Conservation (phyloP, 2,797 vertebrate genomes). For the Poeciliopsis infans region DNA sequence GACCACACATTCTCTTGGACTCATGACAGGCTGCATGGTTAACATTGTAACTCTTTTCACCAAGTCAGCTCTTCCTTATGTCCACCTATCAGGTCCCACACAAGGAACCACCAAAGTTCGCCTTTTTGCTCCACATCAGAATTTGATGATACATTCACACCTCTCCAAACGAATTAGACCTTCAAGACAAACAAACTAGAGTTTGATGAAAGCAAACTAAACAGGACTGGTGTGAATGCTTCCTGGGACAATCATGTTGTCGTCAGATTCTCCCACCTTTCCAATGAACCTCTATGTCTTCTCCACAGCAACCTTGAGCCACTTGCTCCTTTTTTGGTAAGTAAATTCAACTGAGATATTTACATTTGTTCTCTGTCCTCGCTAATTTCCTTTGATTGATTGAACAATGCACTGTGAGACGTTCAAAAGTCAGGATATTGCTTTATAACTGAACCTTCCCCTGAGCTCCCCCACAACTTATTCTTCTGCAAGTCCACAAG, state of each 20-base stretch:
- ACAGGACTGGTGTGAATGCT: too few relatives aligned
- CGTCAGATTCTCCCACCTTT: background rate
- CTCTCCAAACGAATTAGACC: too few relatives aligned
- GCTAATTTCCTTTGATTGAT: background rate
- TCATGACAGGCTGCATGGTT: background rate
- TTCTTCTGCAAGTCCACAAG: background rate
- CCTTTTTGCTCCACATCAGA: too few relatives aligned
- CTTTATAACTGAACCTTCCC: background rate
- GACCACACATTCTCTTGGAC: background rate
- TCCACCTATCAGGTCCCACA: too few relatives aligned
- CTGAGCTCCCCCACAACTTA: background rate
- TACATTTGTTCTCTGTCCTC: background rate
- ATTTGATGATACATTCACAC: too few relatives aligned
- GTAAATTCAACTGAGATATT: background rate
- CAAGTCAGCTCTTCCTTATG: too few relatives aligned
- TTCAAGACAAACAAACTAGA: too few relatives aligned
- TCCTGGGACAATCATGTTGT: background rate
- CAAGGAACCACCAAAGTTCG: too few relatives aligned
- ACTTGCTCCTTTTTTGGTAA: background rate
- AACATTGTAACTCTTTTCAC: too few relatives aligned
- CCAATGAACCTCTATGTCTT: background rate
- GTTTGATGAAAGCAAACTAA: too few relatives aligned
- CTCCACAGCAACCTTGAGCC: background rate
- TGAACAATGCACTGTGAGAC: background rate
- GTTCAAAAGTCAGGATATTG: background rate